Evolutionary conservation across 1,140 invertebrate genomes (phyloP), one percentile per base, ranked within the genome.

Genomic region (Heliothis virescens): DNA sequence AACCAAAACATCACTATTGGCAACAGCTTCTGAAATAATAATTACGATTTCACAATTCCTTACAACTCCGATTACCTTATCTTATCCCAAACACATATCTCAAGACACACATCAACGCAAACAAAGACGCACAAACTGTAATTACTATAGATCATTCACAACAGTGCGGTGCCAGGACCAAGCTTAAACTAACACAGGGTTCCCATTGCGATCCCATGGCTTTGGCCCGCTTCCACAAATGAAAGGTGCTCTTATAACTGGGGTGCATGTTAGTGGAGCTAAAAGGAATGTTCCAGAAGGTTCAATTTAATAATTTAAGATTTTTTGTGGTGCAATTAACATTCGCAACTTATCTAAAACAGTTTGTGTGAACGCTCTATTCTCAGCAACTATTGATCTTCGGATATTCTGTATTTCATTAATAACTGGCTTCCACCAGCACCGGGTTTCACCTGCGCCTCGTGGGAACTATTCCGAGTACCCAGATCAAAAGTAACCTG

Each of bases 141-240:
- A 71, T 71, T 71, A n/a, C 67, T 53, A 71, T 71, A 71, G 21
- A 71, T 71, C 67, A 71, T 69, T 69, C 12, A n/a, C 34, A 63
- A 41, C 18, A 21, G 41, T 41, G 13, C 16, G 10, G 48, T 21
- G 63, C 67, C 47, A 71, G 67, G 48, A 15, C 52, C 3, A 3
- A 57, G 69, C 69, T 57, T 72, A 41, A 29, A 72, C 53, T 57
- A 72, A 72, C 69, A 72, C 69, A 52, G 57, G 26, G 29, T 72
- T 29, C 21, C 29, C 26, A 57, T 57, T 47, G 9, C 11, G 57
- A 72, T 57, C 69, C 69, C 26, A 72, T 72, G 47, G 69, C 52
- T 72, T 57, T 72, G 69, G 69, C 69, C 16, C n/a, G 69, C 57
- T 57, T 72, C 52, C 69, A 72, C 29, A 72, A 53, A 71, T 57